A percentile compares a stretch with the other conserved stretches of the same genome.
These are phyloP conservation scores for Sycophaga agraensis DNA, from an alignment of 1,140 invertebrate species.

Conservation along the genomic window DNA sequence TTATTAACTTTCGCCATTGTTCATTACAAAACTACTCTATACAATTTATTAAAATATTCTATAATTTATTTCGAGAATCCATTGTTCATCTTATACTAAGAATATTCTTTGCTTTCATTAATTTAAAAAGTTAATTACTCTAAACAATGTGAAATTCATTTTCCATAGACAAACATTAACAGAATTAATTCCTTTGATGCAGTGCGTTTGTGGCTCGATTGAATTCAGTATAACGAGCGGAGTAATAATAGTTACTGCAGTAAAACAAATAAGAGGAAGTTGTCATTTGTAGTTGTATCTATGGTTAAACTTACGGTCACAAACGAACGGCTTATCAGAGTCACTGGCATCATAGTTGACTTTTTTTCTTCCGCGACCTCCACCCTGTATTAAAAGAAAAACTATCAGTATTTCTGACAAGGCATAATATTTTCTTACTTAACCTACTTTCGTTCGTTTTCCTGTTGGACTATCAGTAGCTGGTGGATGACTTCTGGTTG, in stretches of 20 bases:
- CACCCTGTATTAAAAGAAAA: constrained; percentile 57
- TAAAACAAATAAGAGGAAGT: constrained; percentile 46
- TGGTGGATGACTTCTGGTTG: constrained; percentile 51
- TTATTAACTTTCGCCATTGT: constrained; percentile 34
- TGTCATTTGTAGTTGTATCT: constrained; percentile 59
- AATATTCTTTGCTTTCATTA: constrained; percentile 21
- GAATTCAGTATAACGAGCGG: constrained; percentile 30
- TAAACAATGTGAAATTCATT: constrained; percentile 20
- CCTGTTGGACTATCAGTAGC: constrained; percentile 48
- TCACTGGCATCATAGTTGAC: constrained; percentile 71
- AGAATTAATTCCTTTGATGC: constrained; percentile 44
- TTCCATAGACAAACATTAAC: constrained; percentile 21
- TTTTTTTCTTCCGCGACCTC: constrained; percentile 71
- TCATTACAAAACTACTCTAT: constrained; percentile 39
- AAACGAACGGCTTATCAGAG: constrained; percentile 87
- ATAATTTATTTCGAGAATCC: constrained; percentile 45
- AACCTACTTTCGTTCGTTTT: constrained; percentile 40
- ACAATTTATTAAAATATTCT: constrained; percentile 40
- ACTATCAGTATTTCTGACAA: not conserved
- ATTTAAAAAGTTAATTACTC: constrained; percentile 14
- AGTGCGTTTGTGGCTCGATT: constrained; percentile 42
- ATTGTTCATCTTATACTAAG: constrained; percentile 35
- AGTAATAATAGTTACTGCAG: constrained; percentile 30
- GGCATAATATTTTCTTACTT: constrained; percentile 1
- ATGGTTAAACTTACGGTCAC: constrained; percentile 82